Evolutionary conservation across 2,113 vertebrate species (phyloP), one percentile per base, ranked within the genome.

Genomic region (Acrocephalus arundinaceus): DNA sequence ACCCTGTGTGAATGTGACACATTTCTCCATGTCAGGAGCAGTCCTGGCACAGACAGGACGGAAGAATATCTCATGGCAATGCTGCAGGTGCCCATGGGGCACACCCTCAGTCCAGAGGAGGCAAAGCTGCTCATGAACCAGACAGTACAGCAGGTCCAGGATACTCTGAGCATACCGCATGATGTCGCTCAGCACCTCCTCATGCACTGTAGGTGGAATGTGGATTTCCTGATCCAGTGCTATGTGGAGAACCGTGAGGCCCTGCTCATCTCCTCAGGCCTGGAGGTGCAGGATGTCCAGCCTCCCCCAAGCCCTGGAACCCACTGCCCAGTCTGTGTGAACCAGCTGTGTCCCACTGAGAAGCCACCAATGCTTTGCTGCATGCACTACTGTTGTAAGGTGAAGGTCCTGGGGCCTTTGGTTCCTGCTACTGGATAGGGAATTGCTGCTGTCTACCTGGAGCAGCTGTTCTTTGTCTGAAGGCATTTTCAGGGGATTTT

Each of bases 311-410:
- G 93, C 28, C 98, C 98, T 5, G 89, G 97, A 20, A 95, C 97
- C 81, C 97, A 98, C 71, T 99, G 99, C 48, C 99, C 99, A 0
- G 99, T 99, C 13, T 99, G 99, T 57, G 96, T 99, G 76, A 97
- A 96, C 86, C 98, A 98, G 3, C 87, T 98, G 45, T 95, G 93
- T 37, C 89, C 97, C 5, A 54, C 55, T 1, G 98, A 98, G 9
- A 95, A 97, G 11, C 94, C 97, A 27, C 98, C 98, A 11, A 97
- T 98, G 1, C 98, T 99, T 87, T 99, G 99, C 98, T 99, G 99
- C 96, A 97, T 97, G 98, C 99, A 99, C 97, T 99, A 98, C 97
- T 99, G 99, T 97, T 99, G 99, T 94, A 98, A 98, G 99, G 99
- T 99, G 77, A 98, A 94, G 37, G 8, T 54, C 30, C 57, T 63